A percentile compares a stretch with the other conserved stretches of the same genome.
These are phyloP conservation scores for Oscheius sp. DNA, from an alignment of 1,140 invertebrate species.

Conservation along the genomic window DNA sequence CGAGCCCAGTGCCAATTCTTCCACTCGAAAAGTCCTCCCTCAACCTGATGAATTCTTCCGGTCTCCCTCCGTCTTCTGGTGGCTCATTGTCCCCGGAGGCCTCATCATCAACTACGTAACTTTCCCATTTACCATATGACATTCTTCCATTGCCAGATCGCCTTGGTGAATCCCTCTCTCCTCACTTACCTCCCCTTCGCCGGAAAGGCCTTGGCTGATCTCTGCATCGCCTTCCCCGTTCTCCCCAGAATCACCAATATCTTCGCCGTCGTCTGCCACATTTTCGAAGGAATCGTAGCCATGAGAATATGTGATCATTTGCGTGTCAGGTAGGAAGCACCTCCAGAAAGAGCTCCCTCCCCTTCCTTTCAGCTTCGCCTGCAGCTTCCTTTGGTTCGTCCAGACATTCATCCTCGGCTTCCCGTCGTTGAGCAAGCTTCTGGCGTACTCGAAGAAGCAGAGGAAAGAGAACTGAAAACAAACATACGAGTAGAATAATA, in stretches of 20 bases:
- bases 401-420: constrained; percentile 54
- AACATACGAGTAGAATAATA: background rate
- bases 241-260: constrained; percentile 47
- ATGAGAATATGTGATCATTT: constrained; percentile 47
- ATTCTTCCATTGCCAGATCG: constrained; percentile 38
- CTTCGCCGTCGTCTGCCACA: constrained; percentile 45
- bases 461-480: constrained; percentile 18
- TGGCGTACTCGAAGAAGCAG: constrained; percentile 27
- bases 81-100: constrained; percentile 34
- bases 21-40: constrained; percentile 12
- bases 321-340: constrained; percentile 36
- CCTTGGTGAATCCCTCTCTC: constrained; percentile 38
- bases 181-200: constrained; percentile 30
- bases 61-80: constrained; percentile 35
- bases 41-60: constrained; percentile 33
- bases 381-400: constrained; percentile 51
- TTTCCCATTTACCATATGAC: background rate
- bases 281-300: constrained; percentile 44
- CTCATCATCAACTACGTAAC: constrained; percentile 34
- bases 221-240: constrained; percentile 31
- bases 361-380: constrained; percentile 14
- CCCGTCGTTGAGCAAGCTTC: constrained; percentile 44
- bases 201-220: constrained; percentile 32
- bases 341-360: background rate
- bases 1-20: background rate